Base-by-base conservation (phyloP, 2,888 invertebrate genomes). In the Aleiodes alternator region DNA sequence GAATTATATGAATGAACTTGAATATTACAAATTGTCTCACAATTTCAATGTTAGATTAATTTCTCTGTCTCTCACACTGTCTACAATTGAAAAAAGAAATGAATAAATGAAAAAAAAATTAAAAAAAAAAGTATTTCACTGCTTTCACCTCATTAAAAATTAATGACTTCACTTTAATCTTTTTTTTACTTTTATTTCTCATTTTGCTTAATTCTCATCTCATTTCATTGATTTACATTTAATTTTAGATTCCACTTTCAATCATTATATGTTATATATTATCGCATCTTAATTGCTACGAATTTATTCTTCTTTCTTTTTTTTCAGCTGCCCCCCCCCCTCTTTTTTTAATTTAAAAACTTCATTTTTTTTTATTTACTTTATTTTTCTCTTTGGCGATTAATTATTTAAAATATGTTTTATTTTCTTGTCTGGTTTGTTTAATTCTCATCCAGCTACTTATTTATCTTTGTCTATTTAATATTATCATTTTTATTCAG, bases 171-270 rank as follows among this genome's bases (percentile, higher is more conserved):
- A 55, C 53, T 71, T 66, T 68, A 70, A 75, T 56, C 73, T 55
- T 43, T 68, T 5, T 23, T 23, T 23, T 23, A 23, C 23, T n/a
- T n/a, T 72, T 48, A 34, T 55, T 34, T 59, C n/a, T 50, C n/a
- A n/a, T 38, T 29, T 61, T 61, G 11, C 14, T 61, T 51, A 23
- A 29, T 51, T n/a, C n/a, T 51, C 34, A 51, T 68, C 23, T 73
- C 66, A 59, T 75, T 71, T 61, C 78, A 76, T 81, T 77, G 78
- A 83, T 83, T 84, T 85, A 85, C 80, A 83, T 79, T 84, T 88
- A 88, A 86, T 88, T 88, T 88, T 88, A 88, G 87, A 88, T 85
- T 87, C 85, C 87, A 88, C 88, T 88, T 88, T 88, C 88, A 88
- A 87, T 88, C 84, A 84, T 84, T 82, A 83, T 80, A 79, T 78